phyloP scores from a whole-genome alignment of 1,140 invertebrate species.

The Sycobia sp. region DNA sequence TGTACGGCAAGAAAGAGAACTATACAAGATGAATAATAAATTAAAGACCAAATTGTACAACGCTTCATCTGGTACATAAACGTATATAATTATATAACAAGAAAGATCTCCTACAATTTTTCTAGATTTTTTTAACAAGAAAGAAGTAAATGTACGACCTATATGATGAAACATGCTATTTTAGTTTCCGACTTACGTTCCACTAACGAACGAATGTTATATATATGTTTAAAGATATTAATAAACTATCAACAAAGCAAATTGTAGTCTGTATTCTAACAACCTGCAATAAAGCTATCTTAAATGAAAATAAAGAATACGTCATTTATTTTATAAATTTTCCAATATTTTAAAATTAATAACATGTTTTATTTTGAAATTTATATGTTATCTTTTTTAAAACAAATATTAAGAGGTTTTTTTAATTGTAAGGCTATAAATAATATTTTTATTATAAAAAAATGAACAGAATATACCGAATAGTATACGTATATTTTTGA shows the following conservation, averaged over 20 bases:
- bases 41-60: conserved; percentile 14
- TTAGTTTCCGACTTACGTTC: conserved; percentile 26
- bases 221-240: conserved; percentile 57
- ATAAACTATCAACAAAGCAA: conserved; percentile 56
- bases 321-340: too few species aligned
- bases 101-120: conserved; percentile 16
- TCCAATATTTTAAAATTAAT: too few species aligned
- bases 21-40: too few species aligned
- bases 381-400: too few species aligned
- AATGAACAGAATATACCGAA: too few species aligned
- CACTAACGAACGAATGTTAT: conserved; percentile 30
- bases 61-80: conserved; percentile 13
- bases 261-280: conserved; percentile 59
- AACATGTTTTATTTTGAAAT: too few species aligned
- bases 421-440: too few species aligned
- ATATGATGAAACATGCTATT: background rate
- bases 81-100: conserved; percentile 23
- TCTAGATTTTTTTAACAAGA: conserved; percentile 32
- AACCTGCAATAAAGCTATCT: conserved; percentile 58
- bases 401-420: too few species aligned
- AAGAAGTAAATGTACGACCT: conserved; percentile 16
- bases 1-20: background rate
- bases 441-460: too few species aligned
- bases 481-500: too few species aligned
- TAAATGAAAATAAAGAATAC: conserved; percentile 44